Evolutionary conservation across 2,797 vertebrate genomes (phyloP), one percentile per base, ranked within the genome.

Genomic region (Fundulus diaphanus): DNA sequence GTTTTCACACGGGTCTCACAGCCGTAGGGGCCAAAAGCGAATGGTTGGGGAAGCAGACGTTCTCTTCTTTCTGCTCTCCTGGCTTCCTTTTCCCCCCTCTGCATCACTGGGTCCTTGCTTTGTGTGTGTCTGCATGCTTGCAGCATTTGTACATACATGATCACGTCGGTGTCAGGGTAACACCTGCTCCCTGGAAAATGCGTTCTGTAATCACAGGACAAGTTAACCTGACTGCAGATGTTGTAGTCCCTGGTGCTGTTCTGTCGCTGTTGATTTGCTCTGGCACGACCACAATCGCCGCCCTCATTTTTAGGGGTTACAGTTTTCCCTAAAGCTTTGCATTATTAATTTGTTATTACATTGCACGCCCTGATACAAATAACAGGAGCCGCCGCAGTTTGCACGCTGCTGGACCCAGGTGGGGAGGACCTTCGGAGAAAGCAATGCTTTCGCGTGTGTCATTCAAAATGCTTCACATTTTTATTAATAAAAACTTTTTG

Each of bases 181-280:
- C 94, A 95, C 91, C 94, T 95, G 94, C 90, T 90, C 91, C 87
- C 74, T 74, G 87, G 88, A 92, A 65, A 93, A 92, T 85, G 86
- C 85, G 73, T 93, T 92, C 87, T 91, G 92, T 93, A 92, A 94
- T 93, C 92, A 92, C 91, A 92, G 89, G 89, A 92, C 90, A 87
- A 88, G 86, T 93, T 95, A 94, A 95, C 94, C 94, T 92, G 54
- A 72, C 91, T 93, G 93, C 94, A 95, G 94, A 94, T 95, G 92
- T 93, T 94, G 87, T 86, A 90, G 86, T 93, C 93, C 93, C 94
- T 8, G 65, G 88, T 90, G 93, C 89, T 78, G 52, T 72, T 93
- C 92, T 92, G 92, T 94, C 94, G 83, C 85, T 89, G 90, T 87
- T 87, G 87, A 92, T 94, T 94, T 94, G 92, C 87, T 82, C 84